Conservation (phyloP, 2,888 invertebrate genomes). For the Melanargia galathea region DNA sequence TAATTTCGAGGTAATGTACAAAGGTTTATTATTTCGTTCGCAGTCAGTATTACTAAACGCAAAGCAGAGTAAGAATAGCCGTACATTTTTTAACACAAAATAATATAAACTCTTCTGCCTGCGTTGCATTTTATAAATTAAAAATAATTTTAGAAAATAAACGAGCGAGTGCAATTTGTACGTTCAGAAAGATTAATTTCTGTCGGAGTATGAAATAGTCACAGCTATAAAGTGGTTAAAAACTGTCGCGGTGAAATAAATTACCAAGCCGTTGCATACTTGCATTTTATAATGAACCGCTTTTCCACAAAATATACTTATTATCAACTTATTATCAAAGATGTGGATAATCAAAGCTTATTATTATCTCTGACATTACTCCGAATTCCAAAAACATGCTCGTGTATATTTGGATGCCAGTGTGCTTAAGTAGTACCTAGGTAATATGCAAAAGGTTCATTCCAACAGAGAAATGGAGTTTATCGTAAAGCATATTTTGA, state of each 20-base stretch:
- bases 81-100: not conserved
- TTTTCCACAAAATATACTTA: not conserved
- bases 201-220: not conserved
- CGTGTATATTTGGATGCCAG: no score
- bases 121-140: no score
- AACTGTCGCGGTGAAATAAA: not conserved
- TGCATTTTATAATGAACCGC: not conserved
- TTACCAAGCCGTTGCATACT: not conserved
- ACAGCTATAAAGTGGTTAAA: constrained; percentile 1
- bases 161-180: not conserved
- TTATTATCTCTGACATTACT: no score
- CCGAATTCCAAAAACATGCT: no score
- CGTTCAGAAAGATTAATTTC: not conserved
- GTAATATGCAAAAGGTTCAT: no score
- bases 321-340: no score
- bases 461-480: no score
- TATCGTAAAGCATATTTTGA: no score
- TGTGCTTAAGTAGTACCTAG: no score
- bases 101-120: not conserved
- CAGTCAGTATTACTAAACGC: not conserved
- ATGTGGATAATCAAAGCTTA: no score
- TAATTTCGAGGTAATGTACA: constrained; percentile 10
- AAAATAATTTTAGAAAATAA: not conserved
- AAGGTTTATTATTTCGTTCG: constrained; percentile 9
- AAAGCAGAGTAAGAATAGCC: not conserved